Evolutionary conservation across 2,113 vertebrate genomes (phyloP).

Genomic region (Phalacrocorax carbo): DNA sequence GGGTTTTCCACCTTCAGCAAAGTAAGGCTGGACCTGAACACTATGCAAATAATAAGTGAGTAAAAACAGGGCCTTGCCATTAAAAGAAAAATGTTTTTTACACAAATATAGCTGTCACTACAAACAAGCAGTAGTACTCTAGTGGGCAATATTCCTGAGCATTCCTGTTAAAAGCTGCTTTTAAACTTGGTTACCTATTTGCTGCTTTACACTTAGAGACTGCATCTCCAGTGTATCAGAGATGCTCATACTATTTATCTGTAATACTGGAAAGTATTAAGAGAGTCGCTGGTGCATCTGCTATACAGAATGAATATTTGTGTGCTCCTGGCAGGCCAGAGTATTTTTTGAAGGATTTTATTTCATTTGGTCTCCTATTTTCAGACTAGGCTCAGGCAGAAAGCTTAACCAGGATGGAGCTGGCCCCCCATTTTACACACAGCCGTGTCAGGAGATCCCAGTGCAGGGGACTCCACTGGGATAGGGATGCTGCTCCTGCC

Average conservation of each 20-base stretch:
- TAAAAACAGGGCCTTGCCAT: slow-evolving; percentile 52
- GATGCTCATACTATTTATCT: neutral
- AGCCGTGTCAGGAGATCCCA: neutral
- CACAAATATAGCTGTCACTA: slow-evolving; percentile 5
- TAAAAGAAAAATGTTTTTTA: neutral
- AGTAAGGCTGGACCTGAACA: slow-evolving; percentile 88
- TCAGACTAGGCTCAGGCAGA: neutral
- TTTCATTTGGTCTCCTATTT: neutral
- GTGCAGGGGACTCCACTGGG: neutral
- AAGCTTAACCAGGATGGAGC: neutral
- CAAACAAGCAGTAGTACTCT: neutral
- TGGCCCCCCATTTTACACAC: neutral
- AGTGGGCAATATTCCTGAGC: neutral
- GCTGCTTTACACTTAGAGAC: neutral
- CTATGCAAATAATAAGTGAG: slow-evolving; percentile 95
- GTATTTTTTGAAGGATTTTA: neutral
- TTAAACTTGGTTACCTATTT: neutral
- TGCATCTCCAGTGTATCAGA: neutral
- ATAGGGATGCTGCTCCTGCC: neutral
- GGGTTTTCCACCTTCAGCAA: slow-evolving; percentile 92
- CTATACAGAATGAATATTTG: neutral
- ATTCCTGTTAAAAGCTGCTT: neutral
- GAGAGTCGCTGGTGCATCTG: neutral
- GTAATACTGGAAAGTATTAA: neutral
- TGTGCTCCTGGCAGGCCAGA: neutral